Evolutionary conservation across 2,797 vertebrate genomes (phyloP).

Genomic region (Odontamblyopus lacepedii): DNA sequence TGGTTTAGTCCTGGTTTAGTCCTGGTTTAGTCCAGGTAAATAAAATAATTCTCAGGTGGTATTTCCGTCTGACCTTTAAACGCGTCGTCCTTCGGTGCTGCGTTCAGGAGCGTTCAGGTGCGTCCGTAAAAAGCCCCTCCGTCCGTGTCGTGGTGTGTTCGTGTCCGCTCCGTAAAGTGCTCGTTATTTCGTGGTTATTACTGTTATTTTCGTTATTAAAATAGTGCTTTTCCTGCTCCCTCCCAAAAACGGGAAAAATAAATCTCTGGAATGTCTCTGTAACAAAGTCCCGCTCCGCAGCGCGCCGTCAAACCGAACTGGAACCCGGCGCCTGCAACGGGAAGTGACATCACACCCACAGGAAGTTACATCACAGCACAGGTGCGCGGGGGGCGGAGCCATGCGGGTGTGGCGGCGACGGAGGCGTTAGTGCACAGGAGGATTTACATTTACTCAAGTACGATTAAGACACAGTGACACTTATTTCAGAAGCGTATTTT

Average conservation of each 20-base stretch:
- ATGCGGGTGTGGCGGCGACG: background rate
- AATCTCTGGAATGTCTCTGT: conserved; percentile 95
- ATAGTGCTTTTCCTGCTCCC: conserved; percentile 85
- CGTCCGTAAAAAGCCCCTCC: conserved; percentile 81
- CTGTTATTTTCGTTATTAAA: conserved; percentile 81
- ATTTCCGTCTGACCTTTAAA: conserved; percentile 8
- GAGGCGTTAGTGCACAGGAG: background rate
- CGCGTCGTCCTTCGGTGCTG: conserved; percentile 57
- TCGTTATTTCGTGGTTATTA: conserved; percentile 80
- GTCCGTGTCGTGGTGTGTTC: conserved; percentile 76
- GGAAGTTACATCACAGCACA: conserved; percentile 1
- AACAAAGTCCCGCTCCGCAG: conserved; percentile 88
- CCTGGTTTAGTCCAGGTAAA: too few relatives aligned
- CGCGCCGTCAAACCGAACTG: conserved; percentile 92
- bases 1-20: too few relatives aligned
- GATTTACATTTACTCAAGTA: too few relatives aligned
- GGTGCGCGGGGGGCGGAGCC: background rate
- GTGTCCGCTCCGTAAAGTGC: conserved; percentile 86
- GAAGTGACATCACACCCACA: conserved; percentile 27
- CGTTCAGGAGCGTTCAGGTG: conserved; percentile 37
- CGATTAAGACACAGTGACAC: too few relatives aligned
- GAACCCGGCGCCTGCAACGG: conserved; percentile 91
- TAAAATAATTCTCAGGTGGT: background rate
- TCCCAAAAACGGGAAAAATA: conserved; percentile 78
- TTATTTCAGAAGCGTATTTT: too few relatives aligned